A percentile compares a stretch with the other conserved stretches of the same genome.
These are phyloP conservation scores for Pinna nobilis DNA, from an alignment of 1,140 invertebrate species.

Conservation along the genomic window DNA sequence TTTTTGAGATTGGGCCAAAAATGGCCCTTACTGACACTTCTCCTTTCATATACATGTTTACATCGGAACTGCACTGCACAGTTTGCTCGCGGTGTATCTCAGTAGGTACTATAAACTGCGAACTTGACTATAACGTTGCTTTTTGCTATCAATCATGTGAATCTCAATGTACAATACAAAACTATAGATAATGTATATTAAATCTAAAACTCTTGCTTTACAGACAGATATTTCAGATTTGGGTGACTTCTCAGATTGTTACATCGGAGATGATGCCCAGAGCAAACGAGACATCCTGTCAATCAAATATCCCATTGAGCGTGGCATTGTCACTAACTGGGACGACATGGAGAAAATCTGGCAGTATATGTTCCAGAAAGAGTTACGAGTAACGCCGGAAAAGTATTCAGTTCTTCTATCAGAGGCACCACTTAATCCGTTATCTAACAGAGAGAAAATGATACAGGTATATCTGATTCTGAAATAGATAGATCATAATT, in stretches of 20 bases:
- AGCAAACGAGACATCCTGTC: conserved; percentile 30
- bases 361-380: conserved; percentile 78
- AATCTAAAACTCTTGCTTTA: not conserved
- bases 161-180: too few relatives aligned
- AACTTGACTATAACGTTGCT: too few relatives aligned
- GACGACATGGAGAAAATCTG: conserved; percentile 82
- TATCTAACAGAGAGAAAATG: conserved; percentile 23
- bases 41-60: too few relatives aligned
- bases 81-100: too few relatives aligned
- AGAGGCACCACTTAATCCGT: conserved; percentile 18
- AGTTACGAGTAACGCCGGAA: not conserved
- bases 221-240: not conserved
- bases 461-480: not conserved
- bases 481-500: not conserved
- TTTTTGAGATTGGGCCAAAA: too few relatives aligned
- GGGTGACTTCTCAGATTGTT: not conserved
- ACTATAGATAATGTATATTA: too few relatives aligned
- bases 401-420: conserved; percentile 8
- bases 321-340: conserved; percentile 96
- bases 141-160: too few relatives aligned
- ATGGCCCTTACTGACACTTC: too few relatives aligned
- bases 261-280: conserved; percentile 11
- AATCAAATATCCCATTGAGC: conserved; percentile 95
- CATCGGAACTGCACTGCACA: too few relatives aligned
- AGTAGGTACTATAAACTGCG: too few relatives aligned